A percentile compares a stretch with the other conserved stretches of the same genome.
phyloP scores from a whole-genome alignment of 2,113 vertebrate species.

The Telmatochromis sp. region DNA sequence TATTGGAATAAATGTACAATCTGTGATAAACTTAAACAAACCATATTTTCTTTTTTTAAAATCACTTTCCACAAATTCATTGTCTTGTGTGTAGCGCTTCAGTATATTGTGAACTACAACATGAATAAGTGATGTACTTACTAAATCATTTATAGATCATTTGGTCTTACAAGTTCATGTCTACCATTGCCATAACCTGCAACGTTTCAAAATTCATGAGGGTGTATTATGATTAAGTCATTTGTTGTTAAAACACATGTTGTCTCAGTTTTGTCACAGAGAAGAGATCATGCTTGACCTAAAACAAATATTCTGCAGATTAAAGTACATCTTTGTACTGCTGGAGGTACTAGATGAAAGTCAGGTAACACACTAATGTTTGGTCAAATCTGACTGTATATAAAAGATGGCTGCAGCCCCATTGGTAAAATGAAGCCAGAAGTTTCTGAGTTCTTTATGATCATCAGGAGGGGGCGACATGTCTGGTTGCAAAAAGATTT shows the following conservation, averaged over 20 bases:
- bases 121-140: not conserved
- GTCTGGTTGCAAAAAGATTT: not conserved
- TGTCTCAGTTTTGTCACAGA: not conserved
- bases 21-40: not conserved
- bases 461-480: not conserved
- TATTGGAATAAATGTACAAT: not conserved
- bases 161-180: conserved; percentile 21
- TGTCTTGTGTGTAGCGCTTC: not conserved
- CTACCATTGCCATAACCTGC: not conserved
- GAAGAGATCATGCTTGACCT: not conserved
- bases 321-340: not conserved
- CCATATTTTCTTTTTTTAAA: not conserved
- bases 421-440: not conserved
- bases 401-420: not conserved
- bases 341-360: not conserved
- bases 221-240: not conserved
- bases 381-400: not conserved
- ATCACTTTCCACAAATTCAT: not conserved
- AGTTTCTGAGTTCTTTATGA: not conserved
- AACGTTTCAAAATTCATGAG: conserved; percentile 11
- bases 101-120: not conserved
- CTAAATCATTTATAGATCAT: conserved; percentile 17
- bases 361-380: not conserved
- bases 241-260: not conserved
- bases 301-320: not conserved